Evolutionary conservation across 2,797 vertebrate species (phyloP).

Genomic region (Etheostoma perlongum): DNA sequence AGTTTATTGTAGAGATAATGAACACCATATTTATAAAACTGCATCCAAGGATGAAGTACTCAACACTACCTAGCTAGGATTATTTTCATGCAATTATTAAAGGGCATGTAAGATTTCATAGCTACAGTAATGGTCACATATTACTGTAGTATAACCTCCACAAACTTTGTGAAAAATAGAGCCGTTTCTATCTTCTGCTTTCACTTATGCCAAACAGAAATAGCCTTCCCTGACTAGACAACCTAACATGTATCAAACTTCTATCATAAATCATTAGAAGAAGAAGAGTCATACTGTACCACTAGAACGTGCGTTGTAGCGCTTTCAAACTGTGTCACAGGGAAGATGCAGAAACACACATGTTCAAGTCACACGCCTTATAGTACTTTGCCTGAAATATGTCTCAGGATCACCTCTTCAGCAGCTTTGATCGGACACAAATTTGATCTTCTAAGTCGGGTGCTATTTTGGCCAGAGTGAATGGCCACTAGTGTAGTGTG

Average conservation of each 20-base stretch:
- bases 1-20: conserved; percentile 55
- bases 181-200: not conserved
- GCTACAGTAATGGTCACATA: not conserved
- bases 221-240: conserved; percentile 13
- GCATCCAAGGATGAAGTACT: conserved; percentile 20
- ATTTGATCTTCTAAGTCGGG: conserved; percentile 44
- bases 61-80: not conserved
- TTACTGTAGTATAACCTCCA: not conserved
- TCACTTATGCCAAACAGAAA: conserved; percentile 23
- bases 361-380: conserved; percentile 42
- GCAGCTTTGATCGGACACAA: conserved; percentile 42
- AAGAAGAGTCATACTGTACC: not conserved
- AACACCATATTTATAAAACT: conserved; percentile 51
- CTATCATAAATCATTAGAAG: conserved; percentile 35
- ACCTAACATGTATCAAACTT: conserved; percentile 32
- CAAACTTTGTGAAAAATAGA: not conserved
- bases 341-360: conserved; percentile 45
- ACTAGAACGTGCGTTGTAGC: conserved; percentile 17
- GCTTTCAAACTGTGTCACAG: conserved; percentile 45
- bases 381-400: conserved; percentile 38
- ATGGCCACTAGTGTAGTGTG: conserved; percentile 33
- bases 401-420: conserved; percentile 56
- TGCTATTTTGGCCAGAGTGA: conserved; percentile 57
- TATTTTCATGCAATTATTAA: conserved; percentile 29
- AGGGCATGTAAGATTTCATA: not conserved